Base-by-base conservation (phyloP, 2,113 vertebrate species). In the Alethe castanea region DNA sequence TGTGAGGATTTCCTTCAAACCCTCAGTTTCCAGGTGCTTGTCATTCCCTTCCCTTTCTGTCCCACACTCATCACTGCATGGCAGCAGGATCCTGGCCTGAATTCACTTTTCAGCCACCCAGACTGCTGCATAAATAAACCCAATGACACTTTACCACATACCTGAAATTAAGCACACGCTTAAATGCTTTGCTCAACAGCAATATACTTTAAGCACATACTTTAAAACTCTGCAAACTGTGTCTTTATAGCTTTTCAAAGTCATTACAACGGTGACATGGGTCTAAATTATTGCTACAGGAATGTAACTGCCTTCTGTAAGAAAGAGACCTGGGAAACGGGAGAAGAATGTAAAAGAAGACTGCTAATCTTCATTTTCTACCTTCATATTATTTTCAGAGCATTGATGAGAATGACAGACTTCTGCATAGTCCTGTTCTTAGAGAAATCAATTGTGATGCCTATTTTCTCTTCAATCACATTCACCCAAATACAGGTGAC, bases 121-220 rank as follows among this genome's bases (percentile, higher is more conserved):
- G 52, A 47, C 5, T 74, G 67, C 57, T 71, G 69, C 11, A 92
- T 79, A 94, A 96, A 94, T 94, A 95, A 96, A 90, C 33, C 90
- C 36, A 81, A 5, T 52, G 87, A 88, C 92, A 94, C 64, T 78
- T 97, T 29, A 78, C 81, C 80, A 74, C 74, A 78, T 56, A 94
- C 71, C 94, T 93, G 82, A 90, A 96, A 92, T 95, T 96, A 96
- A 94, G 90, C 94, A 96, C 87, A 78, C 12, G 56, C 79, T 95
- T 94, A 96, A 94, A 71, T 95, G 88, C 90, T 95, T 95, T 92
- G 52, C 85, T 95, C 87, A 95, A 97, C 88, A 97, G 94, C 93
- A 90, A 92, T 96, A 96, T 96, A 94, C 90, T 96, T 96, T 96
- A 95, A 96, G 93, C 52, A 97, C 95, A 88, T 83, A 73, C 92